A percentile compares a stretch with the other conserved stretches of the same genome.
These are phyloP conservation scores for Cryptocephalus primarius DNA, from an alignment of 2,888 invertebrate genomes.

Conservation along the genomic window DNA sequence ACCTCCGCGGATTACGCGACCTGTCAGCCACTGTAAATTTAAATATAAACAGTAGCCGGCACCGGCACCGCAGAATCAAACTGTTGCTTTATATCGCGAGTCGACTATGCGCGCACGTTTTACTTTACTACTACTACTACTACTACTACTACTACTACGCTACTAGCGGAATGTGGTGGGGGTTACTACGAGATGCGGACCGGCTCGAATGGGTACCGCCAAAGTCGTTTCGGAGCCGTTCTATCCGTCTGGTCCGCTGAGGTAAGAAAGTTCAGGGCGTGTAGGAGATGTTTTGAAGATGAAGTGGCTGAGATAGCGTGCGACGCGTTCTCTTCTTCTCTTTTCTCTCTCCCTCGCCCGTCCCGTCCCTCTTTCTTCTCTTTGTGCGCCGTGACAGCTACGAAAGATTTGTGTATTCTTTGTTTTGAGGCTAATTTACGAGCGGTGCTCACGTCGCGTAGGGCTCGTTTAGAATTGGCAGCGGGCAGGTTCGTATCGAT, in stretches of 20 bases:
- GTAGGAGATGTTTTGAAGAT: constrained; percentile 29
- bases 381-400: constrained; percentile 1
- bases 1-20: background rate
- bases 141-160: constrained; percentile 23
- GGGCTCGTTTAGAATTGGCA: constrained; percentile 1
- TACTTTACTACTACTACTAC: constrained; percentile 1
- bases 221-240: constrained; percentile 11
- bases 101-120: constrained; percentile 16
- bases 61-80: constrained; percentile 3
- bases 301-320: constrained; percentile 11
- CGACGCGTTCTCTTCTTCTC: constrained; percentile 5
- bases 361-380: background rate
- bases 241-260: constrained; percentile 20
- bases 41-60: constrained; percentile 16
- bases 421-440: constrained; percentile 4
- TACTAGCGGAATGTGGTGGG: constrained; percentile 34
- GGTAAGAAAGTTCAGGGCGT: constrained; percentile 35
- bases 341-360: background rate
- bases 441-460: constrained; percentile 1
- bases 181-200: constrained; percentile 32
- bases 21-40: constrained; percentile 9
- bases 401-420: constrained; percentile 3
- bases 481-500: constrained; percentile 2
- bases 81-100: constrained; percentile 1
- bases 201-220: constrained; percentile 12